A percentile compares a stretch with the other conserved stretches of the same genome.
Evolutionary conservation across 2,797 vertebrate species (phyloP).

Genomic region (Fringilla coelebs): DNA sequence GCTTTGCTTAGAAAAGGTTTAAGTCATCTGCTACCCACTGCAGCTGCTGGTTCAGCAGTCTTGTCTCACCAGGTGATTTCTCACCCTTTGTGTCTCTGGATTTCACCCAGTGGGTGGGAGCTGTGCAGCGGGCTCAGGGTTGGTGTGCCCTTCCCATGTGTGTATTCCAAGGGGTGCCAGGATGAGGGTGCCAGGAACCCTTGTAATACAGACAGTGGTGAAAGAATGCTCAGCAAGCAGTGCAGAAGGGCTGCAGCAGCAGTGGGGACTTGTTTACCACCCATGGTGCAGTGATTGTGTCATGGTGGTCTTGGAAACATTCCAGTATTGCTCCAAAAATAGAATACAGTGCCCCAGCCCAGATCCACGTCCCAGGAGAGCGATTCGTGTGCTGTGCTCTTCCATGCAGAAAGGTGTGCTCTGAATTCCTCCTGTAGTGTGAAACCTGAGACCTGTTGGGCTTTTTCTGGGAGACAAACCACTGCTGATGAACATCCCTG

Average conservation of each 20-base stretch:
- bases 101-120: slow-evolving; percentile 78
- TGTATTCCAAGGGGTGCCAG: slow-evolving; percentile 75
- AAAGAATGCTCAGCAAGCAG: not conserved
- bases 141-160: slow-evolving; percentile 75
- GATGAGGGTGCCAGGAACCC: slow-evolving; percentile 78
- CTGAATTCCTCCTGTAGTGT: not conserved
- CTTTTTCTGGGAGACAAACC: not conserved
- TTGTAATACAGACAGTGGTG: not conserved
- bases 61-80: not conserved
- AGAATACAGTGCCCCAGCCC: slow-evolving; percentile 72
- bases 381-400: slow-evolving; percentile 71
- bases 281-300: slow-evolving; percentile 76
- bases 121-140: slow-evolving; percentile 70
- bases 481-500: not conserved
- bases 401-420: slow-evolving; percentile 64
- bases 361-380: slow-evolving; percentile 55
- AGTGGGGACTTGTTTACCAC: slow-evolving; percentile 75
- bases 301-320: slow-evolving; percentile 80
- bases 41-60: not conserved
- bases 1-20: not conserved
- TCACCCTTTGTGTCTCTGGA: slow-evolving; percentile 78
- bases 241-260: not conserved
- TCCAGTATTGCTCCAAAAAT: slow-evolving; percentile 77
- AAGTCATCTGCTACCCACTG: not conserved
- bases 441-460: slow-evolving; percentile 77